Evolutionary conservation across 2,888 invertebrate genomes (phyloP), one percentile per base, ranked within the genome.

Genomic region (Polymixis lichenea): DNA sequence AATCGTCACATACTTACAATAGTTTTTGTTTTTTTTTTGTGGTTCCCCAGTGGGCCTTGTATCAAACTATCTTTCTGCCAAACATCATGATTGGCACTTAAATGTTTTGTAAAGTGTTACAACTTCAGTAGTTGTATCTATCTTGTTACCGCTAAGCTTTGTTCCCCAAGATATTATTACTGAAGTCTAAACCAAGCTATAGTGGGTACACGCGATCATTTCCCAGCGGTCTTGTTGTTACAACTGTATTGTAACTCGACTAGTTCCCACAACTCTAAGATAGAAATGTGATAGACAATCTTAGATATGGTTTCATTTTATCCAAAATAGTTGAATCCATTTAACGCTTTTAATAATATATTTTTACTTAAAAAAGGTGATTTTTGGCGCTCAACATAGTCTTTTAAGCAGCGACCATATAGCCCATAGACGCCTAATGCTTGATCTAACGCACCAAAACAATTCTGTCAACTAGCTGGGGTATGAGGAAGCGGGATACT

Each of bases 141-240:
- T 58, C 64, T 55, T 0, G 58, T 60, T 69, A 64, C 69, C 25
- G 5, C 43, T 56, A 62, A 81, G 81, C 58, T 43, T 75, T 77
- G 83, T 72, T 76, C 51, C n/a, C 32, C 49, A 62, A 82, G 72
- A 71, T 62, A 70, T 70, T 76, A 72, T 76, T 69, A 58, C 56
- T 25, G 56, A 51, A 80, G 17, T 68, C 79, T 83, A 66, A 74
- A 80, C 68, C 56, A n/a, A 65, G 49, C 70, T 46, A 5, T 38
- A 51, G 43, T 46, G 17, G 22, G 25, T 70, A 75, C 66, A 67
- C 68, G 49, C 55, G 67, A 75, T 81, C 56, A 84, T 81, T 71
- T 80, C 68, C 85, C 76, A 38, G 17, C 13, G 74, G 84, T 32
- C 56, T 65, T 84, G 80, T 84, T 61, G 58, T 15, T 78, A 70